Evolutionary conservation across 2,888 invertebrate species (phyloP).

Genomic region (Clusia tigrina): DNA sequence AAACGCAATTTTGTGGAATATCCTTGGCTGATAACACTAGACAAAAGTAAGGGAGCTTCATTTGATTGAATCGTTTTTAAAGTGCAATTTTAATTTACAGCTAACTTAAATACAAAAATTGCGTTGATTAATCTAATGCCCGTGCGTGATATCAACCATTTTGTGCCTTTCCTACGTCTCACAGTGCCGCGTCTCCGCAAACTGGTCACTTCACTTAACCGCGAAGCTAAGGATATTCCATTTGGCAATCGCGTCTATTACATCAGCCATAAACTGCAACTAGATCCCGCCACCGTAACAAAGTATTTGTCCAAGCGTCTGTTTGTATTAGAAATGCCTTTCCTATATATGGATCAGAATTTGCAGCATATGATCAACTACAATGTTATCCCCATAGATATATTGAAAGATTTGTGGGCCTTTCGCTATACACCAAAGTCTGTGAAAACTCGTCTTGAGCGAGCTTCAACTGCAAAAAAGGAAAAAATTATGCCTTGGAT

Average conservation of each 20-base stretch:
- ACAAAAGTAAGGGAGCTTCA: slow-evolving; percentile 43
- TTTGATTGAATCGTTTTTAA: background rate
- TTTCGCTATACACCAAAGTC: slow-evolving; percentile 69
- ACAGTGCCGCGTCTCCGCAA: slow-evolving; percentile 56
- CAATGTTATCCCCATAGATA: slow-evolving; percentile 67
- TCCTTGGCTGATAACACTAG: slow-evolving; percentile 58
- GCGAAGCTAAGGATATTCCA: slow-evolving; percentile 63
- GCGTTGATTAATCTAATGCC: slow-evolving; percentile 64
- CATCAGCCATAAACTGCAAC: slow-evolving; percentile 66
- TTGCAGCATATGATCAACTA: slow-evolving; percentile 67
- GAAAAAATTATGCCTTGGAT: slow-evolving; percentile 72
- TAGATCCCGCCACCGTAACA: slow-evolving; percentile 65
- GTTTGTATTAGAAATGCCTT: slow-evolving; percentile 69
- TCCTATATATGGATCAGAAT: slow-evolving; percentile 67
- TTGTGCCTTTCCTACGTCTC: slow-evolving; percentile 67
- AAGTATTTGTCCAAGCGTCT: slow-evolving; percentile 66
- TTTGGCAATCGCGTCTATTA: slow-evolving; percentile 70
- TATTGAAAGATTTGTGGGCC: slow-evolving; percentile 72
- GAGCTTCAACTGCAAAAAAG: slow-evolving; percentile 66
- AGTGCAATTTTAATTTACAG: slow-evolving; percentile 38
- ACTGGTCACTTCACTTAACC: slow-evolving; percentile 44
- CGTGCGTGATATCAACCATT: slow-evolving; percentile 66
- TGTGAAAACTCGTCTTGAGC: slow-evolving; percentile 67
- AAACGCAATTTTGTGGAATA: slow-evolving; percentile 55
- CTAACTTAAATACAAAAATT: slow-evolving; percentile 58